Conservation (phyloP, 2,888 invertebrate genomes). For the Pollenia griseotomentosa region DNA sequence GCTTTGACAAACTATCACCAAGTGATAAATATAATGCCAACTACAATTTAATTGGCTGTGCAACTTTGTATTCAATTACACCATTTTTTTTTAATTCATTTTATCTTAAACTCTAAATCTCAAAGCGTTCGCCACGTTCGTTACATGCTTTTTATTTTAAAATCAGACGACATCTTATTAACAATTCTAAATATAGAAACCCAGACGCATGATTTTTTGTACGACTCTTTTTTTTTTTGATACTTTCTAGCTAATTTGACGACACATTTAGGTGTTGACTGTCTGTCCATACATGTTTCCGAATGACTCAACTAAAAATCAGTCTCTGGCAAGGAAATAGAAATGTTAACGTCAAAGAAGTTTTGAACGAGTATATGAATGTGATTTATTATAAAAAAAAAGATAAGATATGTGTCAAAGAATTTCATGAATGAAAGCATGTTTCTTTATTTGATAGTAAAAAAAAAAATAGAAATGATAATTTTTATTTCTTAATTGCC, state of each 20-base stretch:
- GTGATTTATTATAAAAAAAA: neutral
- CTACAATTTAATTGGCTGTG: constrained; percentile 34
- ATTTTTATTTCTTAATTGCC: neutral
- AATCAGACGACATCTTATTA: constrained; percentile 36
- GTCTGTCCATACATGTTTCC: constrained; percentile 19
- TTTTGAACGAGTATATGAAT: neutral
- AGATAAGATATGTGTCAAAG: neutral
- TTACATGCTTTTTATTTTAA: constrained; percentile 36
- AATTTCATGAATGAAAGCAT: constrained; percentile 68
- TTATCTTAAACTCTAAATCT: neutral
- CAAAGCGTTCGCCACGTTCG: neutral
- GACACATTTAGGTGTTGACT: constrained; percentile 47
- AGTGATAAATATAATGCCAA: constrained; percentile 34
- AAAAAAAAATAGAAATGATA: constrained; percentile 10
- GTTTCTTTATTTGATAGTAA: constrained; percentile 33
- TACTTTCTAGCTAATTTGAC: constrained; percentile 39
- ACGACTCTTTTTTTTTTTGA: constrained; percentile 14
- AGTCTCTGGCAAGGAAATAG: constrained; percentile 67
- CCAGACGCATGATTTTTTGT: constrained; percentile 43
- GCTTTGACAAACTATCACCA: constrained; percentile 3
- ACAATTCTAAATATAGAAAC: constrained; percentile 41
- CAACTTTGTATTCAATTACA: neutral
- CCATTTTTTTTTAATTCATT: neutral
- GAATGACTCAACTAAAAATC: constrained; percentile 37
- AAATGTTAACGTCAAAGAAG: constrained; percentile 9